Evolutionary conservation across 2,888 invertebrate genomes (phyloP), one percentile per base, ranked within the genome.

Genomic region (Leucophora obtusa): DNA sequence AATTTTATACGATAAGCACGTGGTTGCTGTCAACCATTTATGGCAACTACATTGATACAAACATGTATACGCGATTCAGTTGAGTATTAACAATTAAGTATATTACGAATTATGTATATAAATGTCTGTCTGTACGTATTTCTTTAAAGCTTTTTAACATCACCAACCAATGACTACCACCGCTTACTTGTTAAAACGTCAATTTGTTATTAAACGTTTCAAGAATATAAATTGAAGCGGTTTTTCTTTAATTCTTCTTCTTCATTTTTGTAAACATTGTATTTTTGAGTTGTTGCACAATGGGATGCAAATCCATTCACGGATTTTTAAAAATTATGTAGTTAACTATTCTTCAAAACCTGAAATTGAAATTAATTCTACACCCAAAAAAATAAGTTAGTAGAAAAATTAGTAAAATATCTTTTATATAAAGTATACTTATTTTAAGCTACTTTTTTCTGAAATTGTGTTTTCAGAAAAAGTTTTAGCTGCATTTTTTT

Each of bases 121-220:
- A 24, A 24, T 24, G 5, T 3, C 2, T 24, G 24, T 24, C 24
- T 28, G 7, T 28, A 28, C 6, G 28, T 28, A 28, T 28, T 28
- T 28, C 28, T 28, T 4, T 28, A 28, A 24, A 43, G 59, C 28
- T 1, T 6, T 43, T 66, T 59, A 38, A 59, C 43, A 33, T 62
- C 10, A 76, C 33, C 53, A 43, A 9, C 58, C 72, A 69, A 74
- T 65, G 35, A 70, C 47, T 21, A 51, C 35, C 24, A 51, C 35
- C 24, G 28, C 7, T 35, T 43, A 59, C 72, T 76, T 76, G 75
- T 76, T 71, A 43, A 63, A 68, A 76, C 38, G 62, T 71, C 71
- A 79, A 75, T 79, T 75, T 60, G 51, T 66, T 71, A 14, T 60
- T 70, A 66, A 43, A 80, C 75, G 75, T 63, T 75, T 63, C 28